Base-by-base conservation (phyloP, 2,797 vertebrate genomes). In the Melanotaenia trifasciata region DNA sequence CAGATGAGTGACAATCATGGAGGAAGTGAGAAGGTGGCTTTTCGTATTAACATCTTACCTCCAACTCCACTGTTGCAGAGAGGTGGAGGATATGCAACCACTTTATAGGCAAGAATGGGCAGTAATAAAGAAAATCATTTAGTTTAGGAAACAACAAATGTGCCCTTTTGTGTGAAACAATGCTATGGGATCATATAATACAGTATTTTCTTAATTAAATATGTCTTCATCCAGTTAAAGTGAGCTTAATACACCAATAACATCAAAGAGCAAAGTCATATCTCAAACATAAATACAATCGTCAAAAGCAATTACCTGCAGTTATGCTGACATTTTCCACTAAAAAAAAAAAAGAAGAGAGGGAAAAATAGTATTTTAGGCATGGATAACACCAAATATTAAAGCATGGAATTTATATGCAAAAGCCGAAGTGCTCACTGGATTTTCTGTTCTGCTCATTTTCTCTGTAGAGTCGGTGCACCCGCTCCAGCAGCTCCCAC, bases 401-500 rank as follows among this genome's bases (percentile, higher is more conserved):
- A 54, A 35, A 22, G 30, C 5, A 24, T 5, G 2, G 58, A n/a
- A 59, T 8, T 30, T 6, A 10, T 7, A 70, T 24, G 3, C 6
- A 57, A 20, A 53, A 35, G 30, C 0, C 32, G 12, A 12, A 51
- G 22, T 1, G 11, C 94, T 91, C 56, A 95, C 98, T 94, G 80
- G 96, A 96, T 87, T 94, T 97, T 83, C 97, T 94, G 92, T 99
- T 99, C 80, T 95, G 95, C 90, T 98, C 94, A 0, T 94, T 97
- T 78, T 99, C 98, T 83, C 95, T 94, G 95, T 98, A 99, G 1
- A 99, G 94, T 6, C 97, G 95, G 88, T 95, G 96, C 64, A 99
- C 98, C 83, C 97, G 96, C 87, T 99, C 98, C 87, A 99, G 93
- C 67, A 99, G 95, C 90, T 99, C 98, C 97, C 97, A 99, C 83